A percentile compares a stretch with the other conserved stretches of the same genome.
Conservation (phyloP, 1,140 invertebrate species). For the Penaeus vannamei region DNA sequence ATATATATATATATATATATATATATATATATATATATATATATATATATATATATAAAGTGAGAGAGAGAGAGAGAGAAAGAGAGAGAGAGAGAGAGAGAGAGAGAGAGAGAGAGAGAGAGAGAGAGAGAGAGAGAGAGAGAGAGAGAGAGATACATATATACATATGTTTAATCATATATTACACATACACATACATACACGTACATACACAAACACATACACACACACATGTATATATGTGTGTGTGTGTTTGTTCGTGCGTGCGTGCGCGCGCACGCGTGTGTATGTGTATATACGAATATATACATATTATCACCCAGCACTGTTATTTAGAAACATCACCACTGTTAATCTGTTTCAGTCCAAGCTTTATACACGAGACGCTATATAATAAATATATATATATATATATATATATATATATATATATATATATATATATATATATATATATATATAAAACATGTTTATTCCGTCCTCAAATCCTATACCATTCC, state of each 20-base stretch:
- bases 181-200: slow-evolving; percentile 2
- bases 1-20: no score
- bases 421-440: slow-evolving; percentile 1
- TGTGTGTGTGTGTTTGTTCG: neutral
- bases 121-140: no score
- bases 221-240: neutral
- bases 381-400: no score
- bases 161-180: neutral
- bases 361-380: neutral
- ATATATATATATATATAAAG: no score
- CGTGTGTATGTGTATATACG: neutral
- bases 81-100: no score
- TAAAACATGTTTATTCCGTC: no score
- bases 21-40: no score
- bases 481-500: no score
- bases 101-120: no score
- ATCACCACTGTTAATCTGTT: neutral
- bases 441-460: neutral
- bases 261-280: neutral
- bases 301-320: neutral
- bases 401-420: no score
- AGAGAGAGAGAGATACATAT: no score
- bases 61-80: no score
- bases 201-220: neutral
- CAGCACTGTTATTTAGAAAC: neutral